These are phyloP conservation scores for Peromyscus eremicus DNA, from an alignment of 2,797 vertebrate species.

Conservation along the genomic window DNA sequence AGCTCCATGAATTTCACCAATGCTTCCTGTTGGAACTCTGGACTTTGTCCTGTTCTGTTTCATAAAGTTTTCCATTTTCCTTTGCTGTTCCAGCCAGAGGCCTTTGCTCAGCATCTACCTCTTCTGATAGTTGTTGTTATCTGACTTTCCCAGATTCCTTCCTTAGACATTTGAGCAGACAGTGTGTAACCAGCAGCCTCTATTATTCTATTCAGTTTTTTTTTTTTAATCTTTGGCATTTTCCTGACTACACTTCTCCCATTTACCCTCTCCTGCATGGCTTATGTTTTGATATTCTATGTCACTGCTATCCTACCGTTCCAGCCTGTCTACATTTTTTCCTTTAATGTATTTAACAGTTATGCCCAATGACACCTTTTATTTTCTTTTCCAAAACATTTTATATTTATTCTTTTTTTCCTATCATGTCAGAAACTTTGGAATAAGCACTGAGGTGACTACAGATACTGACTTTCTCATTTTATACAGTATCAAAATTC, in stretches of 20 bases:
- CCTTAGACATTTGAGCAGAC: not conserved
- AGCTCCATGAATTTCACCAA: not conserved
- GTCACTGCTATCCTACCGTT: not conserved
- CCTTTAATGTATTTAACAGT: not conserved
- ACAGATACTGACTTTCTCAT: not conserved
- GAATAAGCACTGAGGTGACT: not conserved
- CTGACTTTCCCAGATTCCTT: not conserved
- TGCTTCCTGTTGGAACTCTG: not conserved
- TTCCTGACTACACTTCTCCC: not conserved
- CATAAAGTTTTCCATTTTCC: not conserved
- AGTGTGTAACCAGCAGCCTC: not conserved
- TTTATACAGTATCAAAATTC: not conserved
- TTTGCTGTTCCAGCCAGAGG: not conserved
- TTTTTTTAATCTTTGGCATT: not conserved
- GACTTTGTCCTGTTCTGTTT: not conserved
- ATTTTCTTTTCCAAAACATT: not conserved
- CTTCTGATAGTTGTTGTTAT: not conserved
- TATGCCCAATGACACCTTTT: not conserved
- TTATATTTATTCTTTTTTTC: not conserved
- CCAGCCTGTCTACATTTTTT: not conserved
- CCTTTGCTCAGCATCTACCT: not conserved
- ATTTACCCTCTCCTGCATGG: not conserved
- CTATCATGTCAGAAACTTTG: slow-evolving; percentile 12
- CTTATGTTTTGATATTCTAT: not conserved
- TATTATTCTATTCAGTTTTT: not conserved